Evolutionary conservation across 1,140 invertebrate genomes (phyloP).

Genomic region (Cherax quadricarinatus): DNA sequence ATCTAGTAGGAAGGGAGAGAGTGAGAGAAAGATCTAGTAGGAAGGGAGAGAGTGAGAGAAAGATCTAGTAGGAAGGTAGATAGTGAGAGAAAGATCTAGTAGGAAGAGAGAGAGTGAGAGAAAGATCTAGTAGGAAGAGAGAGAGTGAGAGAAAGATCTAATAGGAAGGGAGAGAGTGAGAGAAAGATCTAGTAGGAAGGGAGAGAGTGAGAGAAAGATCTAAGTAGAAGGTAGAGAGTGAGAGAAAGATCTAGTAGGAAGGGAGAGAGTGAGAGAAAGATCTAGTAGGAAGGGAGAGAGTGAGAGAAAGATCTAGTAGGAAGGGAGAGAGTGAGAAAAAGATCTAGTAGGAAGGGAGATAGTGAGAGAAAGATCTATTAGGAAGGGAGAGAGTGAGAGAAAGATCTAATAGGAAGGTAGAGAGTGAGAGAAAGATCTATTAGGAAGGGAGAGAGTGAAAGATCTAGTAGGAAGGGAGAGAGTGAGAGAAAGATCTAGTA

Average conservation of each 20-base stretch:
- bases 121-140: background rate
- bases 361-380: background rate
- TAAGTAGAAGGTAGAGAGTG: too few species aligned
- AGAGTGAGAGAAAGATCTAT: background rate
- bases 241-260: too few species aligned
- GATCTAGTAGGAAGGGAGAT: too few species aligned
- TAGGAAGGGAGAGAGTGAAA: background rate
- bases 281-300: too few species aligned
- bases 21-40: background rate
- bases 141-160: too few species aligned
- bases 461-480: background rate
- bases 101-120: conserved; percentile 23
- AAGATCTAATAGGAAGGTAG: background rate
- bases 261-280: too few species aligned
- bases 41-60: background rate
- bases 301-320: too few species aligned
- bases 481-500: conserved; percentile 12
- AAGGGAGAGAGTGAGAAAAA: too few species aligned
- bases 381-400: background rate
- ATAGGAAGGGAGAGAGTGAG: conserved; percentile 12
- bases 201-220: too few species aligned
- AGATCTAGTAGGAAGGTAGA: background rate
- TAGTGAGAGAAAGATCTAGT: conserved; percentile 5
- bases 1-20: background rate
- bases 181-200: background rate